Base-by-base conservation (phyloP, 2,797 vertebrate genomes). In the Discoglossus pictus region DNA sequence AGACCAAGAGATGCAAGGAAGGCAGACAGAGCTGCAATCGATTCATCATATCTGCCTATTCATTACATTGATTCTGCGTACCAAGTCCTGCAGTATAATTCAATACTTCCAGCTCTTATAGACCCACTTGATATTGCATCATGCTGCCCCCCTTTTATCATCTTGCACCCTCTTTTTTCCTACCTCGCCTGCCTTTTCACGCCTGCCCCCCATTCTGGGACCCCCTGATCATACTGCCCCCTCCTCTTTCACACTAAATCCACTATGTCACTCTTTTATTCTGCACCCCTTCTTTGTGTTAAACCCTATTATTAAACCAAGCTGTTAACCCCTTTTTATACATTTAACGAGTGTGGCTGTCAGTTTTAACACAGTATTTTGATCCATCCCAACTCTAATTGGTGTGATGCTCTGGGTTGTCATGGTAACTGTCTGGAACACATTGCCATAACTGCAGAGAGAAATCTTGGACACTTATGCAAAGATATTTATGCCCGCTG, bases 401-500 rank as follows among this genome's bases (percentile, higher is more conserved):
- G 13, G 8, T 16, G 10, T 18, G 25, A 52, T 55, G 48, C 36
- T 12, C 24, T 27, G 7, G 12, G 65, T 67, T 67, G 44, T 39
- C 35, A 59, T 59, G 27, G 65, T 34, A 67, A 67, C 65, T 12
- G 8, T 31, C 40, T 27, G 27, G 4, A 67, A 59, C 54, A 59
- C n/a, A 11, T 44, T 67, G 6, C 34, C 44, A 47, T 39, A 34
- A 31, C 18, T 31, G 16, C 44, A 42, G 54, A 39, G 35, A 56
- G 44, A 15, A 48, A 34, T 50, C 44, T 50, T 58, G 65, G 43
- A 35, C 16, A 25, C 44, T 55, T 39, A 12, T 67, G 53, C 16
- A 67, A 67, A 67, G 24, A 54, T 46, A 59, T 51, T 51, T n/a
- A 59, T 67, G 35, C 65, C 65, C 35, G 23, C 54, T 67, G 65